Base-by-base conservation (phyloP, 2,113 vertebrate genomes). In the Campylomormyrus numenius region DNA sequence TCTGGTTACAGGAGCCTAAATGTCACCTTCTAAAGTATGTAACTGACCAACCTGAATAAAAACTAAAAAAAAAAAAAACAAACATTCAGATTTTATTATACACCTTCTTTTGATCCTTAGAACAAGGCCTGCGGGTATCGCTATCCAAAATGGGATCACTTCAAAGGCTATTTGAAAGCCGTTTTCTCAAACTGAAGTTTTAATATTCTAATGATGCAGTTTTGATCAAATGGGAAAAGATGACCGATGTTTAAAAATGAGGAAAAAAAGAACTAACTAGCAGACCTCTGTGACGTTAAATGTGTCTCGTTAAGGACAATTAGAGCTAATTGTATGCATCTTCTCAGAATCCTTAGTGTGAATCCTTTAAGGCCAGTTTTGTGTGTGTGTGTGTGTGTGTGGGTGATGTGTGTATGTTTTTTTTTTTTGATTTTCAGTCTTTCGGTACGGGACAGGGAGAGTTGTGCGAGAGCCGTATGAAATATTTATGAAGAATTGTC, bases 401-500 rank as follows among this genome's bases (percentile, higher is more conserved):
- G 42, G 13, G 19, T 48, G 83, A 45, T 85, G 39, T 46, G 45
- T 45, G 83, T n/a, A 24, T n/a, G 10, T 11, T 49, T 49, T 49
- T 11, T 8, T 17, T 84, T 19, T 52, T 49, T 24, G 49, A 13
- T 52, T 24, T 24, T 62, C 13, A 3, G 21, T 45, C 90, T 91
- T 90, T 90, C 95, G 95, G 95, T 96, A 96, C 96, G 95, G 94
- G 96, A 96, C 96, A 96, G 96, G 94, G 93, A 94, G 94, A 96
- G 95, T 96, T 96, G 96, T 97, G n/a, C 62, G 96, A 96, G 97
- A 97, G 94, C 95, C 95, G 93, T 96, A 95, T 98, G 95, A 97
- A 97, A 97, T 98, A 97, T 97, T 97, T 96, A 98, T 96, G 96
- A 96, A 95, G 95, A 96, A 96, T 96, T 95, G 97, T 96, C 96